A percentile compares a stretch with the other conserved stretches of the same genome.
Conservation (phyloP, 2,113 vertebrate genomes). For the Pterocles gutturalis region DNA sequence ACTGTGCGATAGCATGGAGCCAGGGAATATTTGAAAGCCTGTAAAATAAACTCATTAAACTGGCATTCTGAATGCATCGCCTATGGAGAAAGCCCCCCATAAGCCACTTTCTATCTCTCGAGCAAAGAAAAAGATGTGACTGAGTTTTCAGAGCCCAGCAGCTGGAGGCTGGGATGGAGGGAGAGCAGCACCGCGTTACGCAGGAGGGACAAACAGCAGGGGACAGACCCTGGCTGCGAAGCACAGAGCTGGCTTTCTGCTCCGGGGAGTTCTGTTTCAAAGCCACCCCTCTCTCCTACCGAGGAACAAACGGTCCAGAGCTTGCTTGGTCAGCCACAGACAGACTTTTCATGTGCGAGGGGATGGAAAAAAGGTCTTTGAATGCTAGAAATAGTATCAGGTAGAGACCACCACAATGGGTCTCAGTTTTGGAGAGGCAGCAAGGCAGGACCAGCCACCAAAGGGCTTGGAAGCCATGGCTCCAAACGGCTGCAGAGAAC, state of each 20-base stretch:
- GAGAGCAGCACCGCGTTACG: background rate
- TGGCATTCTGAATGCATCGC: background rate
- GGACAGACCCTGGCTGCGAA: background rate
- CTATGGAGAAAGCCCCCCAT: background rate
- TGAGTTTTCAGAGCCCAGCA: background rate
- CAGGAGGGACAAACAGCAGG: background rate
- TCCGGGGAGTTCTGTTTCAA: background rate
- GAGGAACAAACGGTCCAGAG: background rate
- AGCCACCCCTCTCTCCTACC: background rate
- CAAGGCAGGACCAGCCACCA: background rate
- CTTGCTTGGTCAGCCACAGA: background rate
- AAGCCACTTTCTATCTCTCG: background rate
- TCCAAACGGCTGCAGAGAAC: background rate
- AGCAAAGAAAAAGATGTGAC: background rate
- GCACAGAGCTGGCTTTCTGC: background rate
- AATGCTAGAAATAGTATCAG: background rate
- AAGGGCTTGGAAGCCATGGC: background rate
- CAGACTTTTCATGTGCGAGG: background rate
- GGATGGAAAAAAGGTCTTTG: background rate
- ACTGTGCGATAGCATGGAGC: background rate
- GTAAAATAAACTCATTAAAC: slow-evolving; percentile 29
- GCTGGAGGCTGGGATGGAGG: background rate
- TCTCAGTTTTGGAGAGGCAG: background rate
- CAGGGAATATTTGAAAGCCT: slow-evolving; percentile 24
- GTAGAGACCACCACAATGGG: background rate